phyloP scores from a whole-genome alignment of 2,797 vertebrate species.

The Macroramphosus scolopax region DNA sequence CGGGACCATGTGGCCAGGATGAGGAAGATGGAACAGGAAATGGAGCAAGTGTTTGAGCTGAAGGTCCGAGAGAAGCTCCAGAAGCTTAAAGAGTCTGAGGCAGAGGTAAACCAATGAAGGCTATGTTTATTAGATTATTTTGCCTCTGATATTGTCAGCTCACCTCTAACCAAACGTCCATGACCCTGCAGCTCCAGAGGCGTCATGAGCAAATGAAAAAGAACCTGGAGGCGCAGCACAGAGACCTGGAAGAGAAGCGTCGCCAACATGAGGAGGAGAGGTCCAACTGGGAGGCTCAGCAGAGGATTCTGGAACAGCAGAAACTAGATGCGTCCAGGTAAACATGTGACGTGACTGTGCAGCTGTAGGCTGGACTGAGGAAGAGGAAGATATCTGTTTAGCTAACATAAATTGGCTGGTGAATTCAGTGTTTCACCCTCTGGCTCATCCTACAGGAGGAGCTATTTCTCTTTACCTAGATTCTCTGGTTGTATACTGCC shows the following conservation, averaged over 20 bases:
- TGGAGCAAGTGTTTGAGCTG: slow-evolving; percentile 99
- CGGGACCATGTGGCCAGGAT: slow-evolving; percentile 96
- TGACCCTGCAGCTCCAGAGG: slow-evolving; percentile 83
- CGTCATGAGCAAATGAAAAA: slow-evolving; percentile 99
- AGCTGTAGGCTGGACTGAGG: too few relatives aligned
- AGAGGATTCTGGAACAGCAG: slow-evolving; percentile 96
- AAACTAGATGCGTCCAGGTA: slow-evolving; percentile 90
- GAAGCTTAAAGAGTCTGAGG: slow-evolving; percentile 99
- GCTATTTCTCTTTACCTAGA: too few relatives aligned
- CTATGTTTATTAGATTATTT: too few relatives aligned
- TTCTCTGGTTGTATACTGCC: too few relatives aligned
- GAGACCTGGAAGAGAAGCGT: slow-evolving; percentile 93
- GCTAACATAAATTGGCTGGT: too few relatives aligned
- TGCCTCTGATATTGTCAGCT: too few relatives aligned
- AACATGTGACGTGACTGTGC: too few relatives aligned
- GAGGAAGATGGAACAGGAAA: slow-evolving; percentile 99
- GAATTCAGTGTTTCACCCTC: too few relatives aligned
- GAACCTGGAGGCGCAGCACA: slow-evolving; percentile 97
- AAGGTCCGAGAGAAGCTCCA: slow-evolving; percentile 99
- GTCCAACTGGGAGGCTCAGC: slow-evolving; percentile 91
- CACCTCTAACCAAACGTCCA: background rate
- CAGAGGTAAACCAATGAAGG: slow-evolving; percentile 90
- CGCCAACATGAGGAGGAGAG: slow-evolving; percentile 95
- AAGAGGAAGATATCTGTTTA: too few relatives aligned
- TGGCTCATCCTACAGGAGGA: too few relatives aligned